These are phyloP conservation scores for Anguilla marmorata DNA, from an alignment of 2,797 vertebrate genomes.

Conservation along the genomic window DNA sequence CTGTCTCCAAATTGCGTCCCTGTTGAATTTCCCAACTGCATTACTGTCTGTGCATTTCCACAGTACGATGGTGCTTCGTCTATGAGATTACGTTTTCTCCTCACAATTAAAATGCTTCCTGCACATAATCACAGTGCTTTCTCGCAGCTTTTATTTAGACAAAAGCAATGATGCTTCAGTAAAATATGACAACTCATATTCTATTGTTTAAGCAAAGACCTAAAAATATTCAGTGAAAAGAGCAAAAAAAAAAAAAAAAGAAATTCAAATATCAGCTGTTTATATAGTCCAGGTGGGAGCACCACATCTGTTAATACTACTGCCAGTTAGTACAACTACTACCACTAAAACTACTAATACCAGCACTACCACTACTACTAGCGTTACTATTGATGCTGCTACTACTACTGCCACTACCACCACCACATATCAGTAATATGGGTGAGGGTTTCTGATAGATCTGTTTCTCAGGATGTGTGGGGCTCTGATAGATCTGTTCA, in stretches of 20 bases:
- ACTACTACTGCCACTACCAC: neutral
- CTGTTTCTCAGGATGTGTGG: no score
- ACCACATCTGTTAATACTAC: neutral
- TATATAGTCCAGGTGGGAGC: neutral
- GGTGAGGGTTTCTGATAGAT: no score
- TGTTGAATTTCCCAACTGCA: constrained; percentile 28
- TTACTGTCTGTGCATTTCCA: no score
- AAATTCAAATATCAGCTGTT: neutral
- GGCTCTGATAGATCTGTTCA: no score
- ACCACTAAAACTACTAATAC: neutral
- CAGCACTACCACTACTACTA: neutral
- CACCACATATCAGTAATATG: no score
- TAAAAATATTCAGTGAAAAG: neutral
- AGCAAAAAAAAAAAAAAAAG: neutral
- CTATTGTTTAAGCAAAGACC: neutral
- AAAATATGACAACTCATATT: no score
- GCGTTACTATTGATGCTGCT: neutral
- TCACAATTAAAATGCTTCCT: no score
- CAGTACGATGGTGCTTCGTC: no score
- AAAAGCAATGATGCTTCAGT: no score
- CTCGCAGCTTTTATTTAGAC: no score
- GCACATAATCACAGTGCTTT: no score
- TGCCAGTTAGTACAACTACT: neutral
- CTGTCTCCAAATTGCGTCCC: constrained; percentile 39
- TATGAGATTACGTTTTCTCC: no score